Evolutionary conservation across 2,888 invertebrate species (phyloP), one percentile per base, ranked within the genome.

Genomic region (Anthophora plumipes): DNA sequence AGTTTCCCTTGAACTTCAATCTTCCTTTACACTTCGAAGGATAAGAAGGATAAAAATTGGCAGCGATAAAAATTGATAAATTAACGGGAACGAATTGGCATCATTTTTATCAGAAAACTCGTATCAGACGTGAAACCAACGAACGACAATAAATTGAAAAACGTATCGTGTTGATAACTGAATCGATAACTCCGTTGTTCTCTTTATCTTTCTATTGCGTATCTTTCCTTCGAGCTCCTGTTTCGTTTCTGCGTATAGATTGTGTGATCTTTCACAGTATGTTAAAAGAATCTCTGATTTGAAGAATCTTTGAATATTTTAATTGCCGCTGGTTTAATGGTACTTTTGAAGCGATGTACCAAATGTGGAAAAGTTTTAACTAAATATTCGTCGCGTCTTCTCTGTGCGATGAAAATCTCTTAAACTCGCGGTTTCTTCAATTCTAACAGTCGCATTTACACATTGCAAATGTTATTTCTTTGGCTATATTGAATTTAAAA

Each of bases 341-440:
- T n/a, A n/a, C n/a, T n/a, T n/a, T n/a, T n/a, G n/a, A n/a, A n/a
- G n/a, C n/a, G n/a, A n/a, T n/a, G n/a, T n/a, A n/a, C n/a, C n/a
- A n/a, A n/a, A n/a, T n/a, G n/a, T n/a, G n/a, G n/a, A n/a, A n/a
- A n/a, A n/a, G n/a, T n/a, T n/a, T n/a, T n/a, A n/a, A n/a, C n/a
- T n/a, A n/a, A n/a, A n/a, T n/a, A n/a, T n/a, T n/a, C n/a, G n/a
- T n/a, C n/a, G n/a, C n/a, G n/a, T n/a, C n/a, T n/a, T n/a, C n/a
- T n/a, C n/a, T n/a, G n/a, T n/a, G n/a, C n/a, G n/a, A n/a, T n/a
- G n/a, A n/a, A n/a, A n/a, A n/a, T n/a, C n/a, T n/a, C n/a, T n/a
- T n/a, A n/a, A n/a, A n/a, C n/a, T 78, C 79, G 82, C 70, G 64
- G 70, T 80, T 76, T 70, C 76, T 77, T 71, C 86, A 77, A 80